These are phyloP conservation scores for Empidonax alnorum DNA, from an alignment of 2,113 vertebrate species.

Conservation along the genomic window DNA sequence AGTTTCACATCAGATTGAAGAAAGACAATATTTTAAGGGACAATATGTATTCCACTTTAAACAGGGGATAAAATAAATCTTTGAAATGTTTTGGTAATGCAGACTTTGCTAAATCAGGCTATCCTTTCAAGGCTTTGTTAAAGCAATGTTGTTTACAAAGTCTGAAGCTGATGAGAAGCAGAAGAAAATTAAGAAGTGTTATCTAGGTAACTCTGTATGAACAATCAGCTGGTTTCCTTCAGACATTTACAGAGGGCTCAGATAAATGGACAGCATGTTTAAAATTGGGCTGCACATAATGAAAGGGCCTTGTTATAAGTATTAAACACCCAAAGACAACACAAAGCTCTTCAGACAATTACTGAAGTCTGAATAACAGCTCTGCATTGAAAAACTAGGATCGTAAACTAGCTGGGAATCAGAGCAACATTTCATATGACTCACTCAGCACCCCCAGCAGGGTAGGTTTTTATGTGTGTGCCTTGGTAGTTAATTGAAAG, in stretches of 20 bases:
- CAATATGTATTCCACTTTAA: not conserved
- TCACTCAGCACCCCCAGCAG: not conserved
- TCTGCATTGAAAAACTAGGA: slow-evolving; percentile 7
- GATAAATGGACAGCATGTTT: slow-evolving; percentile 42
- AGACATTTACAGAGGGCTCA: not conserved
- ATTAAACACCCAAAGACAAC: slow-evolving; percentile 36
- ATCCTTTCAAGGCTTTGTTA: not conserved
- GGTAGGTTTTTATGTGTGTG: not conserved
- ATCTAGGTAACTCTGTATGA: slow-evolving; percentile 9
- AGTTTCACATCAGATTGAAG: not conserved
- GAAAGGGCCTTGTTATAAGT: slow-evolving; percentile 29
- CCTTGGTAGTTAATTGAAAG: slow-evolving; percentile 27
- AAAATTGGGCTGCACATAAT: slow-evolving; percentile 30
- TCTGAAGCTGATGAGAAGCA: slow-evolving; percentile 37
- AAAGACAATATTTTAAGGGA: not conserved
- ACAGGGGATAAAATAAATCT: slow-evolving; percentile 9
- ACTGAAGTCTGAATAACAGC: slow-evolving; percentile 38
- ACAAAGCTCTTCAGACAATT: slow-evolving; percentile 45
- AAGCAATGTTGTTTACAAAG: slow-evolving; percentile 6
- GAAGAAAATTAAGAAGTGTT: slow-evolving; percentile 48
- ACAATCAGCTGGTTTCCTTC: not conserved
- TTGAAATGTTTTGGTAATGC: not conserved
- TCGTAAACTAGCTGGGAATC: slow-evolving; percentile 9
- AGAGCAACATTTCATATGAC: slow-evolving; percentile 5
- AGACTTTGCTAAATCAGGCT: not conserved